A percentile compares a stretch with the other conserved stretches of the same genome.
phyloP scores from a whole-genome alignment of 2,797 vertebrate genomes.

The Acrocephalus scirpaceus region DNA sequence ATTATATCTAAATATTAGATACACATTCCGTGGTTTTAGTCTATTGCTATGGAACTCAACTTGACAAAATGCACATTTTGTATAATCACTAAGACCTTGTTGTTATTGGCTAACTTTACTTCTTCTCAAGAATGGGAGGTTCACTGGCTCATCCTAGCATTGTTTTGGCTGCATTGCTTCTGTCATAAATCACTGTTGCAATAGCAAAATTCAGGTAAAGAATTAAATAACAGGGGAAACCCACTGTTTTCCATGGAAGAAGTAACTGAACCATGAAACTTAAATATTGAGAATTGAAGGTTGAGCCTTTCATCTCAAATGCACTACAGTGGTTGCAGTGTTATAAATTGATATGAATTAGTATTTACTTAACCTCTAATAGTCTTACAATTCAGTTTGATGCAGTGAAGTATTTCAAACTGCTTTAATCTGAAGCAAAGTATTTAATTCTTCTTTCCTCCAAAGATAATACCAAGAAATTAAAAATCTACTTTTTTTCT shows the following conservation, averaged over 20 bases:
- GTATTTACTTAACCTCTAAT: not conserved
- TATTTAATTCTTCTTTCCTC: not conserved
- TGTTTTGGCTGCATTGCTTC: not conserved
- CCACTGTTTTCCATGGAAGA: not conserved
- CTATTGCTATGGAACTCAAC: not conserved
- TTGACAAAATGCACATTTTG: not conserved
- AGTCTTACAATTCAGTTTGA: not conserved
- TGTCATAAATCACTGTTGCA: not conserved
- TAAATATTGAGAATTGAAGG: not conserved
- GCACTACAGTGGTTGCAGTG: not conserved
- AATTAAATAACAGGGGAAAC: not conserved
- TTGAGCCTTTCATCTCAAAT: not conserved
- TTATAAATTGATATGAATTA: not conserved
- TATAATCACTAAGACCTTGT: not conserved
- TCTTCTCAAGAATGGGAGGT: not conserved
- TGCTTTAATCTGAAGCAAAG: not conserved
- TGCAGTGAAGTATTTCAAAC: not conserved
- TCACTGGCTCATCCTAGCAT: not conserved
- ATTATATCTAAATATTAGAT: not conserved
- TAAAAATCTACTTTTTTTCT: not conserved
- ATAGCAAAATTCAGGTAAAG: not conserved
- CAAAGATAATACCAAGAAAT: not conserved
- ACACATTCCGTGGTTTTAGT: not conserved
- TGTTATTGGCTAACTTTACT: not conserved
- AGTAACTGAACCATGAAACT: not conserved